phyloP scores from a whole-genome alignment of 2,113 vertebrate genomes.

The Glaucidium brasilianum region DNA sequence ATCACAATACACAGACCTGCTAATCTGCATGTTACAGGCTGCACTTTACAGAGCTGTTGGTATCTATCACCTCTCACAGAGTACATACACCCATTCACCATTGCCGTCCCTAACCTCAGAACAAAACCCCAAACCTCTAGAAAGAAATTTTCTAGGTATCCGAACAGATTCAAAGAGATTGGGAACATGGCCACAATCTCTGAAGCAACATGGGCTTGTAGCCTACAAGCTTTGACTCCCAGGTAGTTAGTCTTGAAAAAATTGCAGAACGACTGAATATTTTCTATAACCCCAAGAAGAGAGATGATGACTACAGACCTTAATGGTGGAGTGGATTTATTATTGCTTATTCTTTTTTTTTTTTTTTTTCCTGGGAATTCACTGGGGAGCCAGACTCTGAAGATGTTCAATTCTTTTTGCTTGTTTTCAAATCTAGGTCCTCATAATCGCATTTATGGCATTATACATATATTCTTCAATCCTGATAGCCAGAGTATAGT shows the following conservation, averaged over 20 bases:
- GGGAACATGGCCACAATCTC: neutral
- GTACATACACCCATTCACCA: rapidly evolving
- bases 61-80: neutral
- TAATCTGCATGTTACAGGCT: neutral
- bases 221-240: neutral
- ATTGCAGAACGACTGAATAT: neutral
- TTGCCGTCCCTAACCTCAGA: neutral
- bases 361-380: neutral
- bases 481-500: neutral
- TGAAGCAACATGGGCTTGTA: neutral
- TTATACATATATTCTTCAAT: neutral
- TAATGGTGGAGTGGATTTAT: neutral
- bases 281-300: neutral
- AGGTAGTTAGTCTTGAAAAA: neutral
- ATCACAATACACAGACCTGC: neutral
- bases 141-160: neutral
- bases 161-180: neutral
- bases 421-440: neutral
- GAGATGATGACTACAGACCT: neutral
- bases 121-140: too few relatives aligned
- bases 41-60: neutral
- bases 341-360: neutral
- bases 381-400: neutral
- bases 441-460: neutral
- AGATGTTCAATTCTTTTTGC: neutral